Evolutionary conservation across 2,113 vertebrate genomes (phyloP).

Genomic region (Brienomyrus brachyistius): DNA sequence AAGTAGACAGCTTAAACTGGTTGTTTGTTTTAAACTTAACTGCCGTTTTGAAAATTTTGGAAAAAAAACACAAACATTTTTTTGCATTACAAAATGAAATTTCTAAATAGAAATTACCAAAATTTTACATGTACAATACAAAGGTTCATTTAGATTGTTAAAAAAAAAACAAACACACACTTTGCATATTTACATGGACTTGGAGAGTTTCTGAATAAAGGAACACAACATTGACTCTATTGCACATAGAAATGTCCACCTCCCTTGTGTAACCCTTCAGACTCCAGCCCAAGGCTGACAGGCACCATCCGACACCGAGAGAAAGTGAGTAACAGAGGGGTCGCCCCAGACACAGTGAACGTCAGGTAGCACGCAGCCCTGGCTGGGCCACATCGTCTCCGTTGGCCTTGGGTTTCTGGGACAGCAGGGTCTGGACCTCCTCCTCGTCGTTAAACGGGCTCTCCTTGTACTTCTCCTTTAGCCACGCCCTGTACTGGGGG

Average conservation of each 20-base stretch:
- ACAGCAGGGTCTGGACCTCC: constrained; percentile 71
- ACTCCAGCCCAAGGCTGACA: not conserved
- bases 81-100: constrained; percentile 16
- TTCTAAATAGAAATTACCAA: constrained; percentile 11
- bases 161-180: not conserved
- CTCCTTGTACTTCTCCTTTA: constrained; percentile 75
- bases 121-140: constrained; percentile 15
- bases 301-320: not conserved
- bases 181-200: not conserved
- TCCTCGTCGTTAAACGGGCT: constrained; percentile 76
- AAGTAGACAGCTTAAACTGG: not conserved
- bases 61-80: not conserved
- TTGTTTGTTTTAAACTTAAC: constrained; percentile 15
- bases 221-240: not conserved
- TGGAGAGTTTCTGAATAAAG: not conserved
- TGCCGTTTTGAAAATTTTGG: not conserved
- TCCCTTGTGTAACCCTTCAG: not conserved
- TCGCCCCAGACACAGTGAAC: not conserved
- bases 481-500: constrained; percentile 79
- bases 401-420: constrained; percentile 53
- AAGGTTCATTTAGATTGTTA: not conserved
- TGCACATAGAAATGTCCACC: constrained; percentile 4
- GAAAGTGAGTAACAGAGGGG: not conserved
- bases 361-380: constrained; percentile 1
- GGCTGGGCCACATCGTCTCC: not conserved